phyloP scores from a whole-genome alignment of 2,888 invertebrate genomes.

The Osedax frankpressi region DNA sequence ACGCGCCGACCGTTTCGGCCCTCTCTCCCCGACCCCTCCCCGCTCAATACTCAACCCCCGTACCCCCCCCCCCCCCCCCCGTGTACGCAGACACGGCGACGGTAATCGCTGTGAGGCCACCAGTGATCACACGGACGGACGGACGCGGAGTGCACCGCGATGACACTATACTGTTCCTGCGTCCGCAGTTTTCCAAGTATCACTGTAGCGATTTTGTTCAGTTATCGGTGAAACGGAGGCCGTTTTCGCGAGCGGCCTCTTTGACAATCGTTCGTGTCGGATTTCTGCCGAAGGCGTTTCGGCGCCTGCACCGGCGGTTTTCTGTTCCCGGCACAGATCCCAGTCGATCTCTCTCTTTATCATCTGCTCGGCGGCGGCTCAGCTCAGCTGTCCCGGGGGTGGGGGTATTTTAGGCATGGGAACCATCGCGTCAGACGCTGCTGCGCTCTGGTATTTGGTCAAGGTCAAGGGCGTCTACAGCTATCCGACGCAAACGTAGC shows the following conservation, averaged over 20 bases:
- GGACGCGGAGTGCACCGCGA: not conserved
- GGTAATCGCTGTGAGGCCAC: not conserved
- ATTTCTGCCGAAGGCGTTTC: constrained; percentile 5
- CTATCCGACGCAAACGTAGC: not conserved
- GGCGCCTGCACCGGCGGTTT: constrained; percentile 1
- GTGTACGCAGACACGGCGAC: not conserved
- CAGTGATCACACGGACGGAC: not conserved
- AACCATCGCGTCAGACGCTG: constrained; percentile 3
- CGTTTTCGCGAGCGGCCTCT: not conserved
- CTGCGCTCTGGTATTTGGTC: constrained; percentile 5
- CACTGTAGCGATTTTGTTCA: not conserved
- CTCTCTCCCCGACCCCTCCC: not conserved
- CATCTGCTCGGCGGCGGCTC: not conserved
- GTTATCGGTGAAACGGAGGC: not conserved
- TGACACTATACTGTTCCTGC: not conserved
- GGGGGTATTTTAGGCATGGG: constrained; percentile 8
- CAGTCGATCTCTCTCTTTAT: not conserved
- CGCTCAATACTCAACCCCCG: not conserved
- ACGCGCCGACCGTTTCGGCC: not conserved
- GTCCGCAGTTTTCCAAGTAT: not conserved
- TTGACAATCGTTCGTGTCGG: not conserved
- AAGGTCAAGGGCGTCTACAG: not conserved
- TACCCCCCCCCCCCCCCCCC: not conserved
- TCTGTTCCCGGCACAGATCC: not conserved
- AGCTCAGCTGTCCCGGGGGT: constrained; percentile 6